phyloP scores from a whole-genome alignment of 2,888 invertebrate species.

The Euplagia quadripunctaria region DNA sequence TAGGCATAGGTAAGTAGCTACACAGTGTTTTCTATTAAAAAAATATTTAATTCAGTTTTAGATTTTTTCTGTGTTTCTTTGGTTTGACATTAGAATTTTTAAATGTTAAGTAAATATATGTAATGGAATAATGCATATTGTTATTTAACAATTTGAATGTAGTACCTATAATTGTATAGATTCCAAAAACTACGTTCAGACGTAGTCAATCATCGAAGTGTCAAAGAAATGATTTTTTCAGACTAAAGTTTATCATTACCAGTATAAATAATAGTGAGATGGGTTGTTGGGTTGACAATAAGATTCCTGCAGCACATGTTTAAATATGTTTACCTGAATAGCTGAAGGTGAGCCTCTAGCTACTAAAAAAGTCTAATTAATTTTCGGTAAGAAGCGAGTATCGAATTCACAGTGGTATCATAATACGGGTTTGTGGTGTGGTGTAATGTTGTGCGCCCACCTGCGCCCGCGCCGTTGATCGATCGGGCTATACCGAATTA shows the following conservation, averaged over 20 bases:
- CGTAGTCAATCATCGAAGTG: background rate
- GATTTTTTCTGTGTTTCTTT: no score
- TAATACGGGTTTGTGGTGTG: constrained; percentile 49
- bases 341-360: no score
- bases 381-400: constrained; percentile 33
- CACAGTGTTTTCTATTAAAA: background rate
- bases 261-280: background rate
- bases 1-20: background rate
- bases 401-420: constrained; percentile 38
- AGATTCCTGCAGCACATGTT: background rate
- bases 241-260: background rate
- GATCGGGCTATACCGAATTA: constrained; percentile 72
- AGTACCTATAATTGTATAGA: no score
- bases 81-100: no score
- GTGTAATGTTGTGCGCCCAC: constrained; percentile 58
- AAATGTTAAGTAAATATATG: background rate
- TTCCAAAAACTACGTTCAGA: background rate
- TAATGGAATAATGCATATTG: background rate
- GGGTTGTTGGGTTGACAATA: background rate
- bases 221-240: background rate
- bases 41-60: no score
- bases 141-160: background rate
- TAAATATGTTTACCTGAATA: background rate
- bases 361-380: constrained; percentile 16
- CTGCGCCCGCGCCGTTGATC: constrained; percentile 76